Evolutionary conservation across 2,113 vertebrate species (phyloP), one percentile per base, ranked within the genome.

Genomic region (Festucalex cinctus): DNA sequence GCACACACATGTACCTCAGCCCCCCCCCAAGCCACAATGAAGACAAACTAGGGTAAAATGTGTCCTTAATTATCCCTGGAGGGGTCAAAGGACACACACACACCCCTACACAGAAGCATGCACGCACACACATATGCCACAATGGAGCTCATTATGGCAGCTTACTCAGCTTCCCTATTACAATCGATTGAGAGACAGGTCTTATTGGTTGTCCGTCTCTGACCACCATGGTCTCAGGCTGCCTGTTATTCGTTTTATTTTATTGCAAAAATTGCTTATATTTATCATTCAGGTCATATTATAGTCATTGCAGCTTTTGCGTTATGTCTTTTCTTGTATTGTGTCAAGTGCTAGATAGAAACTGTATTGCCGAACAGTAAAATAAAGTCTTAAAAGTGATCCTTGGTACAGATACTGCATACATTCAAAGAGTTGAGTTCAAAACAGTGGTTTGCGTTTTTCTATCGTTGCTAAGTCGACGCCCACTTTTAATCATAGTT

Each of bases 11-110:
- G 70, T 20, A 64, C 37, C 37, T 49, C 71, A 71, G 64, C 63
- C 59, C 84, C 65, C 65, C 70, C 71, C 63, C n/a, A n/a, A n/a
- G 63, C 61, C 66, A 51, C 71, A 71, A 48, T 58, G 26, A 75
- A 71, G 77, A 75, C 65, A 70, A 71, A 80, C 70, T 51, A 44
- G 72, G 69, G 71, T 76, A 83, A 84, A 87, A 89, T 82, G 75
- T 89, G 88, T 88, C 86, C 81, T 81, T 87, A 88, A 90, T 90
- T 84, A 90, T 88, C 77, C 78, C 76, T 67, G 37, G 62, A 85
- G 75, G 76, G 85, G 83, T 83, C 71, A 79, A 43, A 82, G 77
- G 71, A 76, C 66, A 78, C 76, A 69, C 75, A 63, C 39, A 64
- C 67, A 82, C 75, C 49, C 32, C 36, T 37, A 57, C 26, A 54